These are phyloP conservation scores for Salpingus planirostris DNA, from an alignment of 2,888 invertebrate genomes.

Conservation along the genomic window DNA sequence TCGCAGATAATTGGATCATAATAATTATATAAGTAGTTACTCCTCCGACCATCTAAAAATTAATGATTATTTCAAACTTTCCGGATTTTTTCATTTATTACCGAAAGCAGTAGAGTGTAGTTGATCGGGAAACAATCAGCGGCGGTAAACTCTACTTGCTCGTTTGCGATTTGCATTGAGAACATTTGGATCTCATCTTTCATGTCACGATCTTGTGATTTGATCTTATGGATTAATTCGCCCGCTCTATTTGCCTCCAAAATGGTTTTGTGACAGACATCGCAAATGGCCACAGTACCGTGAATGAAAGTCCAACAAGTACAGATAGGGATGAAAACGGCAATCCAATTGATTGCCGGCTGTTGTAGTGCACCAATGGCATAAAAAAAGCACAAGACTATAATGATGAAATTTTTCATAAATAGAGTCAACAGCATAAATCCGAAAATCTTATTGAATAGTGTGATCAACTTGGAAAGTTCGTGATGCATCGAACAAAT, in stretches of 20 bases:
- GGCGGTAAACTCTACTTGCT: slow-evolving; percentile 30
- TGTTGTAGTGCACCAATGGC: background rate
- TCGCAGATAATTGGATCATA: slow-evolving; percentile 6
- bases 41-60: slow-evolving; percentile 6
- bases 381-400: background rate
- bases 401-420: slow-evolving; percentile 1
- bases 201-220: slow-evolving; percentile 27
- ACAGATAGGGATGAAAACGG: too few species aligned
- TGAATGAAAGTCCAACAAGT: too few species aligned
- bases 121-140: slow-evolving; percentile 33
- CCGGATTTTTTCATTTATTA: too few species aligned
- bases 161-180: slow-evolving; percentile 33
- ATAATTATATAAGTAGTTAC: slow-evolving; percentile 8
- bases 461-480: slow-evolving; percentile 1
- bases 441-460: slow-evolving; percentile 2
- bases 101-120: slow-evolving; percentile 30
- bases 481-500: slow-evolving; percentile 3
- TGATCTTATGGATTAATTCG: slow-evolving; percentile 29
- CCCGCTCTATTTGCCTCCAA: slow-evolving; percentile 28
- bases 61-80: slow-evolving; percentile 2
- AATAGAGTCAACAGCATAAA: background rate
- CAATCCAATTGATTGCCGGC: background rate
- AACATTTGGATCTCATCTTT: slow-evolving; percentile 34
- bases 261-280: slow-evolving; percentile 18
- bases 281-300: slow-evolving; percentile 23